Evolutionary conservation across 2,797 vertebrate species (phyloP), one percentile per base, ranked within the genome.

Genomic region (Mus spretus): DNA sequence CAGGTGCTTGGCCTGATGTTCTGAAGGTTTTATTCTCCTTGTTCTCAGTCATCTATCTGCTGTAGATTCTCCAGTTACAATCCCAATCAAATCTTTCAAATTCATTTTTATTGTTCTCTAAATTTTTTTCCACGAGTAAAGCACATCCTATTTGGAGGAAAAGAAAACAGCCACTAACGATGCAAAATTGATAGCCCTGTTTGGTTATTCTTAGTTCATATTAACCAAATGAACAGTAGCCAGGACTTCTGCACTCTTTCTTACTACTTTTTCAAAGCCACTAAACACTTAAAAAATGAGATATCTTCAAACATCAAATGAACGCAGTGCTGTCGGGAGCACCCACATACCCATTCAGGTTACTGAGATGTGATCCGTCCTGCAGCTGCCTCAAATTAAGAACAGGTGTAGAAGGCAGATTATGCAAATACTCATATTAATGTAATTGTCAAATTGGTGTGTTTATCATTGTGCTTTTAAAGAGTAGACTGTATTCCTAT

Each of bases 381-480:
- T 98, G 98, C 98, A 99, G 98, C 98, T 99, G 98, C 96, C 98
- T 98, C 98, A 98, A 98, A 98, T 99, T 98, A 98, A 98, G 97
- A 98, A 98, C 98, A 99, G 98, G 98, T 99, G 98, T 98, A 97
- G 98, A 98, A 92, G 93, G 96, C 98, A 98, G 98, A 99, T 98
- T 99, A 98, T 98, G 98, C 98, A 99, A 99, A 99, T 99, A 98
- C 96, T 98, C 96, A 97, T 98, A 98, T 98, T 98, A 98, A 98
- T 98, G 98, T 98, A 99, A 98, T 99, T 99, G 98, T 98, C 98
- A 98, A 99, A 99, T 99, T 99, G 98, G 98, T 98, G 97, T 99
- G 98, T 99, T 98, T 98, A 98, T 98, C 97, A 98, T 96, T 98
- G 96, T 98, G 98, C 96, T 98, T 98, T 98, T 98, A 98, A 98